Conservation (phyloP, 2,888 invertebrate genomes). For the Allolobophora icterica region DNA sequence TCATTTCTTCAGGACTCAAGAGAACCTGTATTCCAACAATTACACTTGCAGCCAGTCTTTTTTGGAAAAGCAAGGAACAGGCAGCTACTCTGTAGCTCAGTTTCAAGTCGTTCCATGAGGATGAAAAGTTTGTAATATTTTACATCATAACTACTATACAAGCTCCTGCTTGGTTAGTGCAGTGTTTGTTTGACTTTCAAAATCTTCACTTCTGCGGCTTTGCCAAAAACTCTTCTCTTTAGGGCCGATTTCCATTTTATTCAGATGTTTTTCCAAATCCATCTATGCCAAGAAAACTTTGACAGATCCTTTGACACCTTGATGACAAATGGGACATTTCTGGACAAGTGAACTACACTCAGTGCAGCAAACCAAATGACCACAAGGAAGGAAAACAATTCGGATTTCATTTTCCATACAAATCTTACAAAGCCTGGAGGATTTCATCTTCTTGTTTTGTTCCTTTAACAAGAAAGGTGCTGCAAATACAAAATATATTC, state of each 20-base stretch:
- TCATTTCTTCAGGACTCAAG: background rate
- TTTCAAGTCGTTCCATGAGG: too few species aligned
- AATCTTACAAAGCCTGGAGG: conserved; percentile 26
- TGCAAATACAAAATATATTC: conserved; percentile 5
- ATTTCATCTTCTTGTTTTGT: conserved; percentile 18
- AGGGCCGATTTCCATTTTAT: background rate
- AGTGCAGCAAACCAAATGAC: background rate
- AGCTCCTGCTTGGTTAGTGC: too few species aligned
- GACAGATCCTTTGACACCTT: background rate
- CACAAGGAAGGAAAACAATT: conserved; percentile 14
- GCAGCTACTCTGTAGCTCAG: too few species aligned
- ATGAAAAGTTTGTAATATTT: too few species aligned
- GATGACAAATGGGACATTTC: background rate
- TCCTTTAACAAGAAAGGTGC: conserved; percentile 7
- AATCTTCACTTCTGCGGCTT: background rate
- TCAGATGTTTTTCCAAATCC: background rate
- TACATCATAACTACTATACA: too few species aligned
- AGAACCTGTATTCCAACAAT: too few species aligned
- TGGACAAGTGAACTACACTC: background rate
- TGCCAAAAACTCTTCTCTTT: background rate
- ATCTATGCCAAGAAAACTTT: conserved; percentile 6
- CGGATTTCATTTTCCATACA: background rate
- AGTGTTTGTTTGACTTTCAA: too few species aligned
- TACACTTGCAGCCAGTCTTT: background rate
- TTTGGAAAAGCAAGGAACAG: background rate